These are phyloP conservation scores for Centroberyx gerrardi DNA, from an alignment of 2,797 vertebrate species.

Conservation along the genomic window DNA sequence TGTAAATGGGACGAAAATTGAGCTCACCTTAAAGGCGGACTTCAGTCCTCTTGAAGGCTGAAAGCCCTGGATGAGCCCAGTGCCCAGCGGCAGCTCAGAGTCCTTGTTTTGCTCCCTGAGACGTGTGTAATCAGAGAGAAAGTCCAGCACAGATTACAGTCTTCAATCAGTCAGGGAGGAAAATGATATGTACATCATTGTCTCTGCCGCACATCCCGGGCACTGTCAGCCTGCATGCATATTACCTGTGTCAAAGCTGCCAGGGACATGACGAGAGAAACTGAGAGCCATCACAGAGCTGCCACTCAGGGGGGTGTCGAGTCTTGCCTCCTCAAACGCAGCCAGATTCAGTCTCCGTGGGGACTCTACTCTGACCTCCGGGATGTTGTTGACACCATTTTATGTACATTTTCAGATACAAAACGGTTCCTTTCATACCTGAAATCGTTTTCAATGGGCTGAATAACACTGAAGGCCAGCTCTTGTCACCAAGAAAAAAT, in stretches of 20 bases:
- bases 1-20: constrained; percentile 89
- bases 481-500: constrained; percentile 76
- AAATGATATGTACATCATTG: constrained; percentile 92
- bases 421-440: constrained; percentile 77
- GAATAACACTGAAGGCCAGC: constrained; percentile 65
- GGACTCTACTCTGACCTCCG: constrained; percentile 81
- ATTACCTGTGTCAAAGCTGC: constrained; percentile 90
- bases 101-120: constrained; percentile 88
- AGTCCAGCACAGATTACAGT: constrained; percentile 89
- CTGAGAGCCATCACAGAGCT: constrained; percentile 83
- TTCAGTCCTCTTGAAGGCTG: constrained; percentile 86
- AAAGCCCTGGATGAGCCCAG: constrained; percentile 87
- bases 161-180: constrained; percentile 90
- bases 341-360: constrained; percentile 78
- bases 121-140: constrained; percentile 89
- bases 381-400: constrained; percentile 83
- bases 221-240: constrained; percentile 84
- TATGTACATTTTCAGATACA: constrained; percentile 85
- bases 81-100: constrained; percentile 83
- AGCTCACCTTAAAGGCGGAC: constrained; percentile 87
- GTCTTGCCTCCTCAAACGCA: constrained; percentile 61
- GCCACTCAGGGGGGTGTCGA: constrained; percentile 80
- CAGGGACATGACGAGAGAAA: constrained; percentile 85
- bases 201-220: constrained; percentile 79
- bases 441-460: constrained; percentile 77